Evolutionary conservation across 2,113 vertebrate genomes (phyloP), one percentile per base, ranked within the genome.

Genomic region (Rallus limicola): DNA sequence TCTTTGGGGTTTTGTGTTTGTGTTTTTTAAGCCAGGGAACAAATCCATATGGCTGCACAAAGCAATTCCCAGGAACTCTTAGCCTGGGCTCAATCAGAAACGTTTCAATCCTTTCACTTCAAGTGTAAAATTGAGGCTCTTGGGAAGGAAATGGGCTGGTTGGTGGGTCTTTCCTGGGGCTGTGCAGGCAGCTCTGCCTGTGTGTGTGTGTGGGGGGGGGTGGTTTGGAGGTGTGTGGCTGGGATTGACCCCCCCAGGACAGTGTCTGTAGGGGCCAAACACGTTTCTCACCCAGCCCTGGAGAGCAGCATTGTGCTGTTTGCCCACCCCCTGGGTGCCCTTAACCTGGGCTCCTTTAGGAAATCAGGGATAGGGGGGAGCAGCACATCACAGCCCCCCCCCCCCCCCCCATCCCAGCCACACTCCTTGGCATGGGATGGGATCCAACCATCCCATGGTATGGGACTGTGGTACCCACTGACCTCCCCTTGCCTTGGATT

Each of bases 51-150:
- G 96, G 60, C 44, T 33, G 59, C 26, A 29, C 1, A 15, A 15
- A 40, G 82, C 59, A 74, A 40, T 96, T 95, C 93, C 94, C 96
- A 92, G 90, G 89, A 60, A 75, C 48, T 72, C 75, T 81, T 25
- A 72, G 83, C 92, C 86, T 25, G 67, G 88, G 76, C 68, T 92
- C 36, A 4, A 36, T 50, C 72, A 38, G 31, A 42, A 75, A 68
- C 6, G 85, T 33, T 76, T 79, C 86, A 70, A 62, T 70, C 90
- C 78, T 82, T 88, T 82, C 50, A 16, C 36, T 71, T 58, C 56
- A 4, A 80, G 92, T 56, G 85, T 44, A 68, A 87, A 78, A 75
- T 29, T n/a, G 85, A 46, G 44, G 81, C 16, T n/a, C 14, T 59
- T 21, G 10, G 58, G 71, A 38, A 52, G 53, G 72, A 34, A 71